Percentiles rank a stretch among this genome's conserved stretches.
phyloP scores from a whole-genome alignment of 1,140 invertebrate species.

The Holcopasites calliopsidis region DNA sequence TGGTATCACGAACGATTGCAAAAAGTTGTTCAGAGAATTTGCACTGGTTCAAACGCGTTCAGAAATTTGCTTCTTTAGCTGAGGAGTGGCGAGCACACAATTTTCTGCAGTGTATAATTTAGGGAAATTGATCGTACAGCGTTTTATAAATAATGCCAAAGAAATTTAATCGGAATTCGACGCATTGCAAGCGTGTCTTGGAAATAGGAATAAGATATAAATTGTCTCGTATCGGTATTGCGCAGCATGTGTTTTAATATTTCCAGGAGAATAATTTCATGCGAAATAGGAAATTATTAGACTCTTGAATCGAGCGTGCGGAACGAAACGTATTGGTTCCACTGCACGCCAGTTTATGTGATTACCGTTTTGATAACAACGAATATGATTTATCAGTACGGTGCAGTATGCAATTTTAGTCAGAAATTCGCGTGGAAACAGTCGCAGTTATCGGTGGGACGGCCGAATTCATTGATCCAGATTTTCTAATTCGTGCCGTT shows the following conservation, averaged over 20 bases:
- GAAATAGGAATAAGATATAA: not conserved
- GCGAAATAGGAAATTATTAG: constrained; percentile 11
- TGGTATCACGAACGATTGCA: no score
- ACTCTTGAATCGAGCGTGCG: not conserved
- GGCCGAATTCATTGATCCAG: not conserved
- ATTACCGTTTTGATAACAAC: constrained; percentile 11
- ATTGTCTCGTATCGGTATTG: not conserved
- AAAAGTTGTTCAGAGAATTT: no score
- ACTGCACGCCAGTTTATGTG: constrained; percentile 10
- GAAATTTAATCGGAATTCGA: no score
- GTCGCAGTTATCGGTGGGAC: not conserved
- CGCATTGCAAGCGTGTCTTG: not conserved
- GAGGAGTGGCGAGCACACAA: no score
- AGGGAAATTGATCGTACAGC: no score
- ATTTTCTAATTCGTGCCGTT: not conserved
- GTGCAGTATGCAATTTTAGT: constrained; percentile 18
- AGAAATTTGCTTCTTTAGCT: no score
- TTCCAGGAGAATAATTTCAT: not conserved
- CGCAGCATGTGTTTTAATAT: not conserved
- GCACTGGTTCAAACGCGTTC: no score
- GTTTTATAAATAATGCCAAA: no score
- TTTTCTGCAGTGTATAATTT: no score
- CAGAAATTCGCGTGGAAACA: constrained; percentile 2
- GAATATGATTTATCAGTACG: constrained; percentile 21
- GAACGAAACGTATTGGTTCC: not conserved